Conservation (phyloP, 1,140 invertebrate genomes). For the Thaumatotibia leucotreta region DNA sequence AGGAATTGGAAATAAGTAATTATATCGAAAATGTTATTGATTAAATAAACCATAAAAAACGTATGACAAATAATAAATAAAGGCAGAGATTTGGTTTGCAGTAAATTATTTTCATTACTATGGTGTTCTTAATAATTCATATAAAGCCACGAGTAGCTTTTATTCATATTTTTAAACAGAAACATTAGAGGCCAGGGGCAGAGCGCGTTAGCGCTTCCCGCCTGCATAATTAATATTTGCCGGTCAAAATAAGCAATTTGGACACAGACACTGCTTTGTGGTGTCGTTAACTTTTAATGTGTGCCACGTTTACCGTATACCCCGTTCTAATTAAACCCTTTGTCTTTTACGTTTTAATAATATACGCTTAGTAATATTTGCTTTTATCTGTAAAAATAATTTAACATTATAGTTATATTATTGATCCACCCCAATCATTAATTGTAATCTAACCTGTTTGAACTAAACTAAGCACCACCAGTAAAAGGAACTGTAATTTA, state of each 20-base stretch:
- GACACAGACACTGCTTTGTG: conserved; percentile 54
- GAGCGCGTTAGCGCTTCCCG: conserved; percentile 27
- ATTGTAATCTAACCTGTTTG: too few species aligned
- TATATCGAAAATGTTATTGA: too few species aligned
- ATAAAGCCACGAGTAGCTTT: not conserved
- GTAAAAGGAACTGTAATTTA: too few species aligned
- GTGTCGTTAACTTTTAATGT: conserved; percentile 53
- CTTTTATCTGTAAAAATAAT: not conserved
- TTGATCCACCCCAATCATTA: too few species aligned
- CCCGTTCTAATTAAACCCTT: conserved; percentile 11
- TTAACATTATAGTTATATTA: too few species aligned
- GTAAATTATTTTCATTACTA: too few species aligned
- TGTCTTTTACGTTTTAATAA: conserved; percentile 7
- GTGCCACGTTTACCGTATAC: conserved; percentile 34
- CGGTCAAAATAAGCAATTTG: conserved; percentile 64
- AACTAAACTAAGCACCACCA: too few species aligned
- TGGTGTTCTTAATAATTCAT: not conserved
- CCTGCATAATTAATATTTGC: conserved; percentile 59
- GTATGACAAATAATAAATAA: too few species aligned
- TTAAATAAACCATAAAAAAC: too few species aligned
- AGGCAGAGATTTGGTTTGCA: too few species aligned
- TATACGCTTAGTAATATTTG: conserved; percentile 11
- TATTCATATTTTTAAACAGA: conserved; percentile 12
- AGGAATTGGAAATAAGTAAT: too few species aligned
- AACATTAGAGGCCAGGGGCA: conserved; percentile 14